These are phyloP conservation scores for Drosophila mulleri DNA, from an alignment of 2,888 invertebrate species.

Conservation along the genomic window DNA sequence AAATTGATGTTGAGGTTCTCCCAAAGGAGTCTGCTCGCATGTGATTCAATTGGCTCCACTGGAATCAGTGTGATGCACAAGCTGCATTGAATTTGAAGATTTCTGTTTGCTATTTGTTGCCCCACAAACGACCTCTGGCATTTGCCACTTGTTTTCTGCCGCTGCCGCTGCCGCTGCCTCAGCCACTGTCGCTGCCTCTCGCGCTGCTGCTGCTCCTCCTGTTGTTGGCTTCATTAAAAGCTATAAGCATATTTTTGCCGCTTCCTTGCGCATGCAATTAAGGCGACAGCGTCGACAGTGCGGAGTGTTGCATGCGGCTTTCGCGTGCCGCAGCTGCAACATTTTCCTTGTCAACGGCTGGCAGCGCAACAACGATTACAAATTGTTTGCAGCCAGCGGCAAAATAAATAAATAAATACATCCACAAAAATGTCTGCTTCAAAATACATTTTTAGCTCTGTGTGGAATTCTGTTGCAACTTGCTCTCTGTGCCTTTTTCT, in stretches of 20 bases:
- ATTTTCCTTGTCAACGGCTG: constrained; percentile 70
- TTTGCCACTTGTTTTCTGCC: constrained; percentile 45
- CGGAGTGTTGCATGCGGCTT: constrained; percentile 32
- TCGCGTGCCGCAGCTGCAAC: constrained; percentile 72
- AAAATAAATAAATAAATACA: constrained; percentile 53
- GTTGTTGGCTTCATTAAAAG: constrained; percentile 16
- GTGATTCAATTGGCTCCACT: constrained; percentile 1
- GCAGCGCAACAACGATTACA: constrained; percentile 64
- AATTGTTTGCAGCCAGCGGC: constrained; percentile 64
- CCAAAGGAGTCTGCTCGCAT: background rate
- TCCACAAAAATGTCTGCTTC: constrained; percentile 55
- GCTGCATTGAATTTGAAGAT: constrained; percentile 7
- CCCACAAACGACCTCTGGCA: constrained; percentile 45
- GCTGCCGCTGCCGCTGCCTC: background rate
- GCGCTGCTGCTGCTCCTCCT: background rate
- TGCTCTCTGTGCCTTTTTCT: constrained; percentile 2
- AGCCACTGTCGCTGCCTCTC: background rate
- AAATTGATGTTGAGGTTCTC: background rate
- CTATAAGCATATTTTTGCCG: constrained; percentile 41
- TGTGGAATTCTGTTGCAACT: constrained; percentile 36
- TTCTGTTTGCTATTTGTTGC: constrained; percentile 27
- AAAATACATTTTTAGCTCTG: constrained; percentile 66
- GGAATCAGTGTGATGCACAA: background rate
- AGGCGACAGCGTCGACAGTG: constrained; percentile 22
- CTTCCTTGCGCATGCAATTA: constrained; percentile 55